Conservation (phyloP, 2,797 vertebrate genomes). For the Anabacerthia variegaticeps region DNA sequence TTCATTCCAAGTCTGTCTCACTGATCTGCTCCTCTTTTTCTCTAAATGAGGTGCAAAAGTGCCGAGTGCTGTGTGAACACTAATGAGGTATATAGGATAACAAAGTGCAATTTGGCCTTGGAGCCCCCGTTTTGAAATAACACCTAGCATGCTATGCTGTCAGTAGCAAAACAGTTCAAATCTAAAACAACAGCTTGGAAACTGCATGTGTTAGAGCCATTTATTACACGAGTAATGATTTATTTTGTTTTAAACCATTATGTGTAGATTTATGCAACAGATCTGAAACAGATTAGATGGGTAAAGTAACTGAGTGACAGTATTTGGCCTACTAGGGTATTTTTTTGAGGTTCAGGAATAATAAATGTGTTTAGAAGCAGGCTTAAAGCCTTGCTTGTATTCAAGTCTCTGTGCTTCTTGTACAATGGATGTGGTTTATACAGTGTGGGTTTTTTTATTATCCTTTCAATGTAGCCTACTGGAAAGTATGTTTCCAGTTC, state of each 20-base stretch:
- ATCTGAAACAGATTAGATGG: not conserved
- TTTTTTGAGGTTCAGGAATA: not conserved
- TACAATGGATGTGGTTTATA: not conserved
- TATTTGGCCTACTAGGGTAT: not conserved
- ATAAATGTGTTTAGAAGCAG: not conserved
- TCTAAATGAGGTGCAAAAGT: not conserved
- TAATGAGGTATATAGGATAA: not conserved
- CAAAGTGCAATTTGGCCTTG: not conserved
- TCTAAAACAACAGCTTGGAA: not conserved
- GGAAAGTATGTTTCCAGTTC: not conserved
- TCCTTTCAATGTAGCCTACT: not conserved
- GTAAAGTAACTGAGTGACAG: not conserved
- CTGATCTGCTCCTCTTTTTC: not conserved
- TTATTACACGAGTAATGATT: not conserved
- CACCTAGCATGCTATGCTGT: not conserved
- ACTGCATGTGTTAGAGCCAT: not conserved
- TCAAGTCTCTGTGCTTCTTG: not conserved
- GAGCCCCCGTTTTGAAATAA: not conserved
- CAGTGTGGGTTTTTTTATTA: not conserved
- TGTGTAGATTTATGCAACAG: not conserved
- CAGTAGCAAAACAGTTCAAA: not conserved
- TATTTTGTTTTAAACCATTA: not conserved
- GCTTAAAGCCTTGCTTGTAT: not conserved
- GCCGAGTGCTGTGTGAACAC: accelerated
- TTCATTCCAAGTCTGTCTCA: not conserved